Percentiles rank a stretch among this genome's conserved stretches.
phyloP scores from a whole-genome alignment of 2,888 invertebrate genomes.

The Rosalia funebris region DNA sequence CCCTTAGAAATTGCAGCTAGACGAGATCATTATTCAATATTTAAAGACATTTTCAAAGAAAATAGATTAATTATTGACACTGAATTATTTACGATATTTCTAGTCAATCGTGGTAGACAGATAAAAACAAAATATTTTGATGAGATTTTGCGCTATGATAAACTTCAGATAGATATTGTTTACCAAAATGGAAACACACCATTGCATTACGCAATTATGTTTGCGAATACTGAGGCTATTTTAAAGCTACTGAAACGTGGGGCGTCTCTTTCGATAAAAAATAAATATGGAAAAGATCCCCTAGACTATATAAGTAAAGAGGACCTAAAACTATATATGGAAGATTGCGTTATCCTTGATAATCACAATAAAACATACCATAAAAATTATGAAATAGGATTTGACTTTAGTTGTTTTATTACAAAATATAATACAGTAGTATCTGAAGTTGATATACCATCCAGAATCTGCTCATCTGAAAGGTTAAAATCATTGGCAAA shows the following conservation, averaged over 20 bases:
- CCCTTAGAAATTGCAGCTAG: constrained; percentile 16
- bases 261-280: constrained; percentile 2
- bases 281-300: constrained; percentile 5
- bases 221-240: constrained; percentile 8
- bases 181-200: constrained; percentile 17
- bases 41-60: constrained; percentile 8
- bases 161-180: neutral
- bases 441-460: constrained; percentile 2
- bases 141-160: constrained; percentile 13
- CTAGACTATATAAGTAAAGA: constrained; percentile 16
- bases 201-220: constrained; percentile 12
- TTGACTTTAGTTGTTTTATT: constrained; percentile 11
- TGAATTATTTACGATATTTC: constrained; percentile 7
- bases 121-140: constrained; percentile 23
- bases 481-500: constrained; percentile 1
- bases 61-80: constrained; percentile 6
- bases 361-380: neutral
- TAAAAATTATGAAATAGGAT: constrained; percentile 11
- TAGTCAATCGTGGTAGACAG: constrained; percentile 14
- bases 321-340: constrained; percentile 9
- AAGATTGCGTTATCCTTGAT: constrained; percentile 4
- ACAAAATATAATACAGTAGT: neutral
- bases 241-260: constrained; percentile 16
- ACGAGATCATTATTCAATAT: constrained; percentile 3
- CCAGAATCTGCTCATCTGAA: constrained; percentile 10